Base-by-base conservation (phyloP, 1,140 invertebrate species). In the Calliopsis andreniformis region DNA sequence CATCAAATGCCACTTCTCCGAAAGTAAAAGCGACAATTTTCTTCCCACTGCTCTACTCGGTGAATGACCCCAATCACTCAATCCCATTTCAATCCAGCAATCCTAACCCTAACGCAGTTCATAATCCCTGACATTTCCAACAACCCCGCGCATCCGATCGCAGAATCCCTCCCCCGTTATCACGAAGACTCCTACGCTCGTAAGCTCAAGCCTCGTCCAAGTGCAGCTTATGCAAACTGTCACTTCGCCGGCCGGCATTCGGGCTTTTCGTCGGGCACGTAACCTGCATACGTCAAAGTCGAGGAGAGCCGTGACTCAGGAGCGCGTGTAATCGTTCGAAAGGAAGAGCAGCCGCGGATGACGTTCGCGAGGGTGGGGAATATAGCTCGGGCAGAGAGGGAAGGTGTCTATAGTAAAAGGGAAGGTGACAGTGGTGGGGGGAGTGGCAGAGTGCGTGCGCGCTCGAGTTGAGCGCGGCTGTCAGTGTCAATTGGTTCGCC, bases 401-500 rank as follows among this genome's bases (percentile, higher is more conserved):
- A 42, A 45, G n/a, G 53, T 47, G 43, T 14, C 14, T 10, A 66
- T 16, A 32, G 53, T 42, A 53, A 45, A 62, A 56, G 71, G 39
- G 45, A 35, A 23, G 49, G 61, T 35, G 51, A n/a, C 23, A 47
- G 7, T 5, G 20, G 49, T 35, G 73, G 75, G 49, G 49, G 10
- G 12, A 16, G 12, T 12, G 51, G 64, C 7, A 49, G 47, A 45
- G 66, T 82, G 81, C 76, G 80, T 79, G 69, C 80, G 76, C 79
- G 79, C 20, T 45, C 71, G 72, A 77, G 56, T 64, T 64, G 78
- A 69, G 42, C 28, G 58, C 35, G 30, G 80, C 58, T 81, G 82
- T 79, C 82, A 83, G 82, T 83, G 80, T 82, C 66, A 79, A 72
- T 79, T 79, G 76, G 66, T 82, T 67, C 76, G 80, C 66, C 80